Evolutionary conservation across 2,888 invertebrate species (phyloP).

Genomic region (Ornithoptera alexandrae): DNA sequence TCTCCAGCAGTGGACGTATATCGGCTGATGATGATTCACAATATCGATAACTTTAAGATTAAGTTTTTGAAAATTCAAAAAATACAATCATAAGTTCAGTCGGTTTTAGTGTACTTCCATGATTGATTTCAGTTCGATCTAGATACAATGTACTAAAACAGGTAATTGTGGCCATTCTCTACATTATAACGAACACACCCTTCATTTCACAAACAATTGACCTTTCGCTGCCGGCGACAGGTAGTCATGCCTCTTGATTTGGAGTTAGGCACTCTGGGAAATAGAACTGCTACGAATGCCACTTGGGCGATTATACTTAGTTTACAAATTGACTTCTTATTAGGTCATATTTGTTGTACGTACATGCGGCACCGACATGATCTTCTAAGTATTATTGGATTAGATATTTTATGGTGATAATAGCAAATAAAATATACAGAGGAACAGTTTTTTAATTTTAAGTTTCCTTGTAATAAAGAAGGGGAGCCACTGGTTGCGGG

Average conservation of each 20-base stretch:
- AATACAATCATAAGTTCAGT: neutral
- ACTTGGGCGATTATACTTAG: conserved; percentile 17
- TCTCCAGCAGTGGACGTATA: too few species aligned
- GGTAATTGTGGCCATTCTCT: conserved; percentile 22
- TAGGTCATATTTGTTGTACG: conserved; percentile 19
- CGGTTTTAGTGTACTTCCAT: neutral
- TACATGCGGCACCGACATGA: conserved; percentile 1
- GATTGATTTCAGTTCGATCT: conserved; percentile 2
- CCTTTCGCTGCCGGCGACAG: conserved; percentile 22
- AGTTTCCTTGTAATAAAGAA: too few species aligned
- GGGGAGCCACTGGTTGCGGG: too few species aligned
- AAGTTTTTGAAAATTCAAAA: neutral
- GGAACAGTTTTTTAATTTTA: too few species aligned
- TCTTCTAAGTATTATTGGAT: neutral
- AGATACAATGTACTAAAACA: conserved; percentile 4
- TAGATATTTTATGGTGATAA: neutral
- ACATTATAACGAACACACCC: conserved; percentile 26
- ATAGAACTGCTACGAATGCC: conserved; percentile 26
- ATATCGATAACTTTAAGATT: too few species aligned
- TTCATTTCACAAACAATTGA: conserved; percentile 27
- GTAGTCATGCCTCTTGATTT: conserved; percentile 29
- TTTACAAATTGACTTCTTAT: conserved; percentile 17
- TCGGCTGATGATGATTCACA: too few species aligned
- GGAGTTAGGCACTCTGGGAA: conserved; percentile 26
- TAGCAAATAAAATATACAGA: too few species aligned